A percentile compares a stretch with the other conserved stretches of the same genome.
These are phyloP conservation scores for Xenus cinereus DNA, from an alignment of 2,113 vertebrate species.

Conservation along the genomic window DNA sequence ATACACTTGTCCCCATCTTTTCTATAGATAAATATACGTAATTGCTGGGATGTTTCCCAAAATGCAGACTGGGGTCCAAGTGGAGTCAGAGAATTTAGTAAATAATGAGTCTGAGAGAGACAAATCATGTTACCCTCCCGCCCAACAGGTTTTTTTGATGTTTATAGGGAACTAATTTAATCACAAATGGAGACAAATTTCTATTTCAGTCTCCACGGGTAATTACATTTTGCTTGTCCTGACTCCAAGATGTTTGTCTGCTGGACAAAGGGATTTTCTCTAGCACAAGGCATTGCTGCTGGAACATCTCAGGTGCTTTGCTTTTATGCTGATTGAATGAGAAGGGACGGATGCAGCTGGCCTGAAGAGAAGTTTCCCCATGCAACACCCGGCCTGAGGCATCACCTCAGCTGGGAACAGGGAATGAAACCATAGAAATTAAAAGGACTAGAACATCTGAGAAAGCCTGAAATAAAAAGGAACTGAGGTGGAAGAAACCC, in stretches of 20 bases:
- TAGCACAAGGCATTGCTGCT: neutral
- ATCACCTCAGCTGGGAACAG: accelerated
- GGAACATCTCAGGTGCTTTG: neutral
- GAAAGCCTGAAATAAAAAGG: neutral
- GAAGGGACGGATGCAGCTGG: neutral
- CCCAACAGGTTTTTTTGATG: neutral
- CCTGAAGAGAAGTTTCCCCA: neutral
- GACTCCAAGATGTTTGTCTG: neutral
- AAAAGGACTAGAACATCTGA: neutral
- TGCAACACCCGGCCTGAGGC: accelerated
- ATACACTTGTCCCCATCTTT: neutral
- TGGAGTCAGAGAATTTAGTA: neutral
- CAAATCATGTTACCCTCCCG: neutral
- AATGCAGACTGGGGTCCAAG: neutral
- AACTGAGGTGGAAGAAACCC: neutral
- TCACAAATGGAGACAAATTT: slow-evolving; percentile 28
- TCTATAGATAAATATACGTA: neutral
- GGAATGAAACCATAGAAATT: neutral
- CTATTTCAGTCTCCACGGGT: neutral
- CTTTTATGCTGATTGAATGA: neutral
- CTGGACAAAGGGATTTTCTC: neutral
- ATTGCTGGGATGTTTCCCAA: neutral
- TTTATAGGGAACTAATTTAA: neutral
- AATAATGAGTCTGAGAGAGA: neutral
- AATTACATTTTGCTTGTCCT: neutral